Evolutionary conservation across 1,140 invertebrate genomes (phyloP).

Genomic region (Cotesia chilonis): DNA sequence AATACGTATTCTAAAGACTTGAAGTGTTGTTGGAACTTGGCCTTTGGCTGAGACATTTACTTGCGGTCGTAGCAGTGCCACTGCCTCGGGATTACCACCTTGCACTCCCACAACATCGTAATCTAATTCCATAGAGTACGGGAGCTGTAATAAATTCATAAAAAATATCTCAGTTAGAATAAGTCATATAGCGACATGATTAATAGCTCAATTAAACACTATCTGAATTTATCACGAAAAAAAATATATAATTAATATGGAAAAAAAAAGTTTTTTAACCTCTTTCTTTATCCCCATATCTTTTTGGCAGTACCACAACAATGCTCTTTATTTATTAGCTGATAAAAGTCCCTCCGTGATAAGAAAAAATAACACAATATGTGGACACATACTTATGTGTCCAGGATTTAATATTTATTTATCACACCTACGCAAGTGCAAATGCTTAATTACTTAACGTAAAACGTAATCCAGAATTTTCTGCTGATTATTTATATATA

Average conservation of each 20-base stretch:
- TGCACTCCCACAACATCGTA: slow-evolving; percentile 73
- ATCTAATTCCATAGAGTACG: slow-evolving; percentile 80
- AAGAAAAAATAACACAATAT: background rate
- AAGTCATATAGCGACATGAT: slow-evolving; percentile 15
- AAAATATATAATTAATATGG: slow-evolving; percentile 1
- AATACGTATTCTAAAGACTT: slow-evolving; percentile 80
- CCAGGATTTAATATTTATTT: background rate
- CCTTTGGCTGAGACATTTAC: slow-evolving; percentile 83
- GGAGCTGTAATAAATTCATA: slow-evolving; percentile 68
- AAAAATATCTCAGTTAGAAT: slow-evolving; percentile 28
- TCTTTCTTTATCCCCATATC: background rate
- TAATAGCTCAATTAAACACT: slow-evolving; percentile 28
- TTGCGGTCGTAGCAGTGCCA: slow-evolving; percentile 76
- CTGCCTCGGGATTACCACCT: slow-evolving; percentile 53
- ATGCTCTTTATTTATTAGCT: slow-evolving; percentile 1
- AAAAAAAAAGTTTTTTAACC: slow-evolving; percentile 3
- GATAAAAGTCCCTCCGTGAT: background rate
- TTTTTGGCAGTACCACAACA: background rate
- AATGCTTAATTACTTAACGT: background rate
- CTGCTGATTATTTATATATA: background rate
- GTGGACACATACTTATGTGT: too few species aligned
- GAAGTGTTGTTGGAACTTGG: slow-evolving; percentile 76
- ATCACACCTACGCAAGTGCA: background rate
- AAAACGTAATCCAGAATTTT: too few species aligned
- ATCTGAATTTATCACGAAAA: slow-evolving; percentile 13